Percentiles rank a stretch among this genome's conserved stretches.
These are phyloP conservation scores for Geophilus truncorum DNA, from an alignment of 2,888 invertebrate genomes.

Conservation along the genomic window DNA sequence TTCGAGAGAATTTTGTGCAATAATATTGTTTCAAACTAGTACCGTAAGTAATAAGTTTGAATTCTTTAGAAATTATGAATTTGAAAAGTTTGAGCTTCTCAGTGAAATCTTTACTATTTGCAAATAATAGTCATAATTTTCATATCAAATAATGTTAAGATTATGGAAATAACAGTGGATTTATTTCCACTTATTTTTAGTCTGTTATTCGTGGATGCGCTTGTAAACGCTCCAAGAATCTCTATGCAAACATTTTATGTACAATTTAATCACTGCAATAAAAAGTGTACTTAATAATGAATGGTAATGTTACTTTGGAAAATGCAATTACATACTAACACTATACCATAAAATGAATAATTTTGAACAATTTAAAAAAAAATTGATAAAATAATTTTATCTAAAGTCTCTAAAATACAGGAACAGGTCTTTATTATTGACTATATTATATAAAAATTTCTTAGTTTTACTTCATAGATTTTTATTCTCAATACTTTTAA, in stretches of 20 bases:
- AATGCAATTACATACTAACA: too few relatives aligned
- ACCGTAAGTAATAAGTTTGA: background rate
- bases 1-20: conserved; percentile 1
- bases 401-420: too few relatives aligned
- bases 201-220: background rate
- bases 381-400: too few relatives aligned
- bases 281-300: background rate
- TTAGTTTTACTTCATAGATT: too few relatives aligned
- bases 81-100: background rate
- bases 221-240: conserved; percentile 1
- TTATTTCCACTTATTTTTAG: background rate
- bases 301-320: too few relatives aligned
- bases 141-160: conserved; percentile 6
- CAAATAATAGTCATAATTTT: conserved; percentile 16
- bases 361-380: too few relatives aligned
- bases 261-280: conserved; percentile 18
- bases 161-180: background rate
- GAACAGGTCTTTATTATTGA: too few relatives aligned
- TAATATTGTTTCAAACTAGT: background rate
- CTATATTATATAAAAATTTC: too few relatives aligned
- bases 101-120: background rate
- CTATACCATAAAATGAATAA: too few relatives aligned
- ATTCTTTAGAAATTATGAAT: background rate
- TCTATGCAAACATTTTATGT: conserved; percentile 1
- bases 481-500: too few relatives aligned